Evolutionary conservation across 2,888 invertebrate species (phyloP).

Genomic region (Vanessa cardui): DNA sequence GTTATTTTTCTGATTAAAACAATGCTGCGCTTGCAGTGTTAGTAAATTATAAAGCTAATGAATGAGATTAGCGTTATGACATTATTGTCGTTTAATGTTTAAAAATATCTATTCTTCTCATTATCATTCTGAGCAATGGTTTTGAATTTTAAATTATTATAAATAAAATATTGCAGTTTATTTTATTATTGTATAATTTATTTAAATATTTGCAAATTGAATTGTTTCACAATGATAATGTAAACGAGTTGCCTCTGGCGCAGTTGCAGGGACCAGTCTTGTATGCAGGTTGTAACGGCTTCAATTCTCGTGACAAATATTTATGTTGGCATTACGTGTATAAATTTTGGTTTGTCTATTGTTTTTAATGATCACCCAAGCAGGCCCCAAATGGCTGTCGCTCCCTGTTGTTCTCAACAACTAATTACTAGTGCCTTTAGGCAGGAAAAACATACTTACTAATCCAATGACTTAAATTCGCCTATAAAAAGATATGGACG

Average conservation of each 20-base stretch:
- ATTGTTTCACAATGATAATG: not conserved
- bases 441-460: too few relatives aligned
- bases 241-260: not conserved
- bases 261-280: not conserved
- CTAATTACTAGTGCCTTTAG: too few relatives aligned
- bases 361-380: not conserved
- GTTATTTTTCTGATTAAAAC: not conserved
- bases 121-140: not conserved
- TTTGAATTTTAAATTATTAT: not conserved
- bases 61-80: not conserved
- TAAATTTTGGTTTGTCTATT: not conserved
- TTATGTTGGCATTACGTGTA: not conserved
- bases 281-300: not conserved
- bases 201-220: not conserved
- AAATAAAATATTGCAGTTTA: not conserved
- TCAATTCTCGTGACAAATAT: not conserved
- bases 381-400: not conserved
- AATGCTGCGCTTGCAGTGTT: not conserved
- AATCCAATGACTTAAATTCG: too few relatives aligned
- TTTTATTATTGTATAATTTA: not conserved
- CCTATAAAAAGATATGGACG: too few relatives aligned
- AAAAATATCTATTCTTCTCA: not conserved
- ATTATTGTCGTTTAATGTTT: not conserved
- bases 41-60: slow-evolving; percentile 7
- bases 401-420: too few relatives aligned